These are phyloP conservation scores for Philereme vetulata DNA, from an alignment of 2,888 invertebrate genomes.

Conservation along the genomic window DNA sequence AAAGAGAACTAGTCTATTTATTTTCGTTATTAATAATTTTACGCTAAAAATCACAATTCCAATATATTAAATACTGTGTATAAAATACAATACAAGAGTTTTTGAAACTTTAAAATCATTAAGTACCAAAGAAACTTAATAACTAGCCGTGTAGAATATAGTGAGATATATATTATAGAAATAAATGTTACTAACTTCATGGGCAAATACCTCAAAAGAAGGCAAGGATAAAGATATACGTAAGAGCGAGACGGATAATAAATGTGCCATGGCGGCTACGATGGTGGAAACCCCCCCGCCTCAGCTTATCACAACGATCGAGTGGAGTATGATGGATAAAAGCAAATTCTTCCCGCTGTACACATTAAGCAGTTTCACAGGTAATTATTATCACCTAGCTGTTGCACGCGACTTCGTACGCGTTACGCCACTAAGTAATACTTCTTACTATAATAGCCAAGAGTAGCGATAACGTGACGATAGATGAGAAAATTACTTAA, in stretches of 20 bases:
- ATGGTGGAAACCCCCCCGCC: slow-evolving; percentile 84
- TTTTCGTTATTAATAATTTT: slow-evolving; percentile 25
- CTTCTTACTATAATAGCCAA: too few species aligned
- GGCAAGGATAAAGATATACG: slow-evolving; percentile 38
- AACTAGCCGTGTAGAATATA: slow-evolving; percentile 29
- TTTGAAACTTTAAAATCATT: slow-evolving; percentile 42
- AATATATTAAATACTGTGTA: slow-evolving; percentile 44
- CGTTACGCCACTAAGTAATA: too few species aligned
- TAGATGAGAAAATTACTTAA: too few species aligned
- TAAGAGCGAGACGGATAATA: slow-evolving; percentile 31
- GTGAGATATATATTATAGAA: slow-evolving; percentile 22
- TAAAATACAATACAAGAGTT: slow-evolving; percentile 50
- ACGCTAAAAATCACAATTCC: slow-evolving; percentile 33
- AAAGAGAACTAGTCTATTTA: slow-evolving; percentile 50
- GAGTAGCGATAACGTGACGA: too few species aligned
- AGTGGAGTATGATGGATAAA: slow-evolving; percentile 99
- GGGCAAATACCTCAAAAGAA: slow-evolving; percentile 32
- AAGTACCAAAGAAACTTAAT: slow-evolving; percentile 55
- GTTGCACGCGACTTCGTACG: too few species aligned
- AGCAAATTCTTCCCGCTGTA: slow-evolving; percentile 96
- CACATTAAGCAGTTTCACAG: slow-evolving; percentile 93
- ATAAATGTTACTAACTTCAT: slow-evolving; percentile 60
- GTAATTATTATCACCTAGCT: slow-evolving; percentile 50
- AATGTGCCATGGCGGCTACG: slow-evolving; percentile 61
- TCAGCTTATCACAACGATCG: slow-evolving; percentile 91